Conservation (phyloP, 2,888 invertebrate species). For the Andrena praecox region DNA sequence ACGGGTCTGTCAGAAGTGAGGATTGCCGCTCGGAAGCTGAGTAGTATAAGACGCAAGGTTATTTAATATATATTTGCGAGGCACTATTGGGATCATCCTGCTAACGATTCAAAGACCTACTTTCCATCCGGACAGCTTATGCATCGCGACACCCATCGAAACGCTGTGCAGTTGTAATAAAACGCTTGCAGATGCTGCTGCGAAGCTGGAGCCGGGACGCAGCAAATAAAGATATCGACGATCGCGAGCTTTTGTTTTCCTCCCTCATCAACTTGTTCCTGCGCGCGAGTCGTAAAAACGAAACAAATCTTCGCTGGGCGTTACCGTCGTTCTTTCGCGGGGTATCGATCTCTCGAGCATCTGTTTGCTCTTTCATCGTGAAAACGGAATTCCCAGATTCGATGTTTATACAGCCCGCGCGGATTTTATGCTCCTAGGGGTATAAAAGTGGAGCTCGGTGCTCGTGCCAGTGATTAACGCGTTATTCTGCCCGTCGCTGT, state of each 20-base stretch:
- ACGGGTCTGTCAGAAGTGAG: too few relatives aligned
- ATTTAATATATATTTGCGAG: too few relatives aligned
- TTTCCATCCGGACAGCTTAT: too few relatives aligned
- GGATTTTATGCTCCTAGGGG: conserved; percentile 22
- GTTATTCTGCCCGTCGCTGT: conserved; percentile 4
- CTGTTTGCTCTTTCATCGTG: conserved; percentile 62
- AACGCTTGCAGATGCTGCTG: background rate
- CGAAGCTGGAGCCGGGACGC: background rate
- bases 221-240: conserved; percentile 12
- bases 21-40: background rate
- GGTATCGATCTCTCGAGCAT: conserved; percentile 67
- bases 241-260: conserved; percentile 30
- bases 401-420: conserved; percentile 24
- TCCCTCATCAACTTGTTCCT: conserved; percentile 25
- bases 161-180: background rate
- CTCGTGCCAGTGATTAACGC: conserved; percentile 24
- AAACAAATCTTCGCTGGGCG: conserved; percentile 43
- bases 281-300: conserved; percentile 18
- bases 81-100: too few relatives aligned
- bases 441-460: conserved; percentile 3
- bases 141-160: background rate
- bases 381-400: conserved; percentile 48
- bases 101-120: too few relatives aligned
- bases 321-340: conserved; percentile 43
- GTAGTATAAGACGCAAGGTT: background rate